These are phyloP conservation scores for Hydrotaea cyrtoneurina DNA, from an alignment of 2,888 invertebrate species.

Conservation along the genomic window DNA sequence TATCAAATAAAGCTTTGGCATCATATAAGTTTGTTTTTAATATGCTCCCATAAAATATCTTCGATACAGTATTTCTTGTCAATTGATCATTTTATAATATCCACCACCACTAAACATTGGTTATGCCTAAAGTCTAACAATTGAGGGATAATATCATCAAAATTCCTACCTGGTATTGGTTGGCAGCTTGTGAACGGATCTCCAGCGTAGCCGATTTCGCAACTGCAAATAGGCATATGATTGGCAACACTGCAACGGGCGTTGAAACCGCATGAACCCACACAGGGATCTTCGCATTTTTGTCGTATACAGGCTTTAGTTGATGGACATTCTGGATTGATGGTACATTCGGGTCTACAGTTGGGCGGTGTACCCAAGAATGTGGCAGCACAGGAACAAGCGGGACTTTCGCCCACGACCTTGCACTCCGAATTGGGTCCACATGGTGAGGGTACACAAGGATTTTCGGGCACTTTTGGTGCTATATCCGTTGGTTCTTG, in stretches of 20 bases:
- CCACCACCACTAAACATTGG: constrained; percentile 54
- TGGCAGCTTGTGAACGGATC: constrained; percentile 87
- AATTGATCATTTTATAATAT: constrained; percentile 12
- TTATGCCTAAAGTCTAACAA: constrained; percentile 64
- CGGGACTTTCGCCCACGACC: constrained; percentile 82
- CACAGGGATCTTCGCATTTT: constrained; percentile 85
- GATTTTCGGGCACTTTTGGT: constrained; percentile 81
- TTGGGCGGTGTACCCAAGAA: constrained; percentile 86
- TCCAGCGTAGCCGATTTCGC: constrained; percentile 89
- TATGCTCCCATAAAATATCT: not conserved
- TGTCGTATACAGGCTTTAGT: constrained; percentile 85
- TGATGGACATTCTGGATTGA: constrained; percentile 85
- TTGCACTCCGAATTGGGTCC: constrained; percentile 85
- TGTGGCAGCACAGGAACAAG: constrained; percentile 84
- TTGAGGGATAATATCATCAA: constrained; percentile 49
- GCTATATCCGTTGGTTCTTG: constrained; percentile 70
- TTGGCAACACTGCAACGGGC: constrained; percentile 84
- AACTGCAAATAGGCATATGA: constrained; percentile 89
- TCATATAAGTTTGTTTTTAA: not conserved
- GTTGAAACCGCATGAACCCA: constrained; percentile 84
- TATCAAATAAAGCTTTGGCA: not conserved
- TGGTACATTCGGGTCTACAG: constrained; percentile 85
- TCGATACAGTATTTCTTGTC: not conserved
- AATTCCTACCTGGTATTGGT: constrained; percentile 80
- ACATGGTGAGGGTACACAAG: constrained; percentile 85